These are phyloP conservation scores for Invenusta paracnida DNA, from an alignment of 2,888 invertebrate species.

Conservation along the genomic window DNA sequence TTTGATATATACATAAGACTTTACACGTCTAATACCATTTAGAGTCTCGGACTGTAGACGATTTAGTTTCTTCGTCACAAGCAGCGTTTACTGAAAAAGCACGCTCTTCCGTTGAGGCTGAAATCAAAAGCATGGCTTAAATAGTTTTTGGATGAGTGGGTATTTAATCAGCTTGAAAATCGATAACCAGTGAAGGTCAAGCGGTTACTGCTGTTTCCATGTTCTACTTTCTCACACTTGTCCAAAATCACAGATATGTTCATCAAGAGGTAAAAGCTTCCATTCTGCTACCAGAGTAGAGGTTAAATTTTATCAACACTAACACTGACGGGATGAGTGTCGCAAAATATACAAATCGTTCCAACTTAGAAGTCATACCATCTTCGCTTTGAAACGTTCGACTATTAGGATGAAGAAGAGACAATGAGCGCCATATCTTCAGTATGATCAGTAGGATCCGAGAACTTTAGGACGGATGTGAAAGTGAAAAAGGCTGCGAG, in stretches of 20 bases:
- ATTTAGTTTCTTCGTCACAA: background rate
- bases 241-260: background rate
- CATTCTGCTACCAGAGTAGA: background rate
- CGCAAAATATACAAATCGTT: background rate
- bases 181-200: background rate
- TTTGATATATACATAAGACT: too few relatives aligned
- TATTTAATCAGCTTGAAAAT: background rate
- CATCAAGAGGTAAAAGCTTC: background rate
- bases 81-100: background rate
- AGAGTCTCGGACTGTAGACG: background rate
- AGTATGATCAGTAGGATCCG: background rate
- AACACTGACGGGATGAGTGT: background rate
- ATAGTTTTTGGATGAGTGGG: background rate
- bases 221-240: background rate
- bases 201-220: background rate
- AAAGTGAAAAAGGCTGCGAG: background rate
- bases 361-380: background rate
- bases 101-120: background rate
- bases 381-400: background rate
- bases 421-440: background rate
- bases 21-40: background rate
- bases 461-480: too few relatives aligned
- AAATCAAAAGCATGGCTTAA: too few relatives aligned
- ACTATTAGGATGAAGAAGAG: background rate
- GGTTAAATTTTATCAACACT: too few relatives aligned